Evolutionary conservation across 2,797 vertebrate species (phyloP).

Genomic region (Euthynnus affinis): DNA sequence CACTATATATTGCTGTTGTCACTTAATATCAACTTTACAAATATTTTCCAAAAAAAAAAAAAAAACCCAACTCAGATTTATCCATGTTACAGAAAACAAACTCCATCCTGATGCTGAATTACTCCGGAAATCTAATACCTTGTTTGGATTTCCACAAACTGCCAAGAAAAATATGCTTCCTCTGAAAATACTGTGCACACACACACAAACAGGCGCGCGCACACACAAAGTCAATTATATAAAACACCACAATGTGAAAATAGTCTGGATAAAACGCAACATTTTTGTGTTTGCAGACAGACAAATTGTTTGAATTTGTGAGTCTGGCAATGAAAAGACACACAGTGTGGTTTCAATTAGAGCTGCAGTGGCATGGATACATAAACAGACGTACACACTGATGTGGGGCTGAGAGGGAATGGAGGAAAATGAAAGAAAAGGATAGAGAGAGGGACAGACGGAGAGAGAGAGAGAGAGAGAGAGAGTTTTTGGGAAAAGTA

Average conservation of each 20-base stretch:
- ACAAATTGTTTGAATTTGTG: conserved; percentile 57
- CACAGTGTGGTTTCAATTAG: conserved; percentile 53
- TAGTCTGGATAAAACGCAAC: not conserved
- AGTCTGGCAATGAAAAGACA: conserved; percentile 27
- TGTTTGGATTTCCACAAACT: conserved; percentile 48
- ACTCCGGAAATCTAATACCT: conserved; percentile 44
- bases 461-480: no score
- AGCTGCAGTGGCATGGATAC: conserved; percentile 31
- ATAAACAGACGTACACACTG: conserved; percentile 5
- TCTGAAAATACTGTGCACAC: conserved; percentile 14
- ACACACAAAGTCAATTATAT: conserved; percentile 9
- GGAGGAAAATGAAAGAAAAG: conserved; percentile 12
- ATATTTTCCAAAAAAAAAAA: conserved; percentile 7
- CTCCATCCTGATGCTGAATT: conserved; percentile 24
- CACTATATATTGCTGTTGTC: not conserved
- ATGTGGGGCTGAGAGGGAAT: not conserved
- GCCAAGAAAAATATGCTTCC: conserved; percentile 48
- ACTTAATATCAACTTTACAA: conserved; percentile 24
- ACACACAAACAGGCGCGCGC: conserved; percentile 1
- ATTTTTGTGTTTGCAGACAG: conserved; percentile 45
- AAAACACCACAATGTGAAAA: conserved; percentile 28
- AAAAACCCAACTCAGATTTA: not conserved
- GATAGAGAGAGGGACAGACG: no score
- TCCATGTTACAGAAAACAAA: conserved; percentile 43
- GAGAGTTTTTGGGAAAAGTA: not conserved